Evolutionary conservation across 2,888 invertebrate genomes (phyloP), one percentile per base, ranked within the genome.

Genomic region (Rutpela maculata): DNA sequence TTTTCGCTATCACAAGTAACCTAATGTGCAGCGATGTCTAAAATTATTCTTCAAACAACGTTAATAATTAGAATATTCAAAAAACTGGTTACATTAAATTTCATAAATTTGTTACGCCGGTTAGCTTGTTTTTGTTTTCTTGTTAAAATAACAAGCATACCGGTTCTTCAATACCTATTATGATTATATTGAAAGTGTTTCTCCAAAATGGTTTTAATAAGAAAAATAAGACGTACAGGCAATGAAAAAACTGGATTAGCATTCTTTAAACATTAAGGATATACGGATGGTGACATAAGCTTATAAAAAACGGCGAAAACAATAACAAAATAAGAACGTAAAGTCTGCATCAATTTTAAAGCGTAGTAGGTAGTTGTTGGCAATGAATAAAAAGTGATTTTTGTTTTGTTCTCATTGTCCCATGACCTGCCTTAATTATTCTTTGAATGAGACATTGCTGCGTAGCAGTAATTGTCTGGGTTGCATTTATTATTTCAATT

Each of bases 391-490:
- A 80, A 78, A 73, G 38, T 35, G 65, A 62, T 65, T 68, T 75
- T 68, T 73, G 73, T 78, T 78, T 80, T 79, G 74, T 76, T 82
- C 77, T 79, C 79, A 67, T 78, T 78, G 77, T 78, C 74, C 80
- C 76, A 79, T 82, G 82, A 82, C 82, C 82, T 82, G 73, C 80
- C 82, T 75, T 79, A 82, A 80, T 80, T 81, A 76, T 77, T 72
- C 75, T 60, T 79, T 76, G 72, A 76, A 80, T 80, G 75, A 78
- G 81, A 72, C 57, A 75, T 74, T 75, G 60, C 67, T 62, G 63
- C 4, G 57, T 55, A 50, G 59, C 71, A 76, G 69, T 67, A 72
- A 31, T 19, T 63, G 72, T 38, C 35, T 70, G 43, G 19, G 43
- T 26, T 63, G 26, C 63, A 59, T 26, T 72, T 63, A 26, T 69